Evolutionary conservation across 2,113 vertebrate species (phyloP).

Genomic region (Gymnogyps californianus): DNA sequence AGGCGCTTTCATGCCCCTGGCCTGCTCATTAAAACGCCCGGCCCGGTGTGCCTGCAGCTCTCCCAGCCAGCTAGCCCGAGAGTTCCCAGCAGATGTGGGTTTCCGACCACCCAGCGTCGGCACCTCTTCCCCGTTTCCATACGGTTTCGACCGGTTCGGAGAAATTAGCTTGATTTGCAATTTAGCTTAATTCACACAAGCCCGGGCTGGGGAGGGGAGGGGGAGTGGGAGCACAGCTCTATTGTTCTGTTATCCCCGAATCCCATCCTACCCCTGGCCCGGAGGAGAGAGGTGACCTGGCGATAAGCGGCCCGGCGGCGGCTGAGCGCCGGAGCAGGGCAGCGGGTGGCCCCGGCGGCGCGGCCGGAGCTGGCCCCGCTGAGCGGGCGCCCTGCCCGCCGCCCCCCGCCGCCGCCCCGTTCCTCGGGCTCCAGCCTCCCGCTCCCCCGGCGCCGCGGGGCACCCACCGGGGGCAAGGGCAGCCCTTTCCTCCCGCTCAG

Average conservation of each 20-base stretch:
- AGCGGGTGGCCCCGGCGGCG: neutral
- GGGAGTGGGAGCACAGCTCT: neutral
- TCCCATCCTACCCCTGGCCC: neutral
- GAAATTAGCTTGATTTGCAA: slow-evolving; percentile 48
- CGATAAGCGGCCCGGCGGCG: neutral
- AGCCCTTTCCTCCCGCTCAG: neutral
- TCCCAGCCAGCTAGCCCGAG: neutral
- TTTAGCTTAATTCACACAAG: slow-evolving; percentile 33
- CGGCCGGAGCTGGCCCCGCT: neutral
- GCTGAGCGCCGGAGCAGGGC: neutral
- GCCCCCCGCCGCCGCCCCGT: neutral
- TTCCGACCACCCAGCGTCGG: slow-evolving; percentile 32
- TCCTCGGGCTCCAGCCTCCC: neutral
- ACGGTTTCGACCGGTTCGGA: neutral
- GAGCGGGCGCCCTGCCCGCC: neutral
- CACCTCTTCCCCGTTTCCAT: neutral
- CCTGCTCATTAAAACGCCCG: neutral
- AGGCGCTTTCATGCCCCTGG: neutral
- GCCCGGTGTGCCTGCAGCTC: neutral
- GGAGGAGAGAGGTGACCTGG: neutral
- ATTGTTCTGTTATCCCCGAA: neutral
- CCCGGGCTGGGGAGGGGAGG: neutral
- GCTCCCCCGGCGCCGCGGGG: neutral
- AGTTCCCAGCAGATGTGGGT: neutral
- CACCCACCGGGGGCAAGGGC: neutral